Evolutionary conservation across 2,797 vertebrate species (phyloP).

Genomic region (Diceros bicornis): DNA sequence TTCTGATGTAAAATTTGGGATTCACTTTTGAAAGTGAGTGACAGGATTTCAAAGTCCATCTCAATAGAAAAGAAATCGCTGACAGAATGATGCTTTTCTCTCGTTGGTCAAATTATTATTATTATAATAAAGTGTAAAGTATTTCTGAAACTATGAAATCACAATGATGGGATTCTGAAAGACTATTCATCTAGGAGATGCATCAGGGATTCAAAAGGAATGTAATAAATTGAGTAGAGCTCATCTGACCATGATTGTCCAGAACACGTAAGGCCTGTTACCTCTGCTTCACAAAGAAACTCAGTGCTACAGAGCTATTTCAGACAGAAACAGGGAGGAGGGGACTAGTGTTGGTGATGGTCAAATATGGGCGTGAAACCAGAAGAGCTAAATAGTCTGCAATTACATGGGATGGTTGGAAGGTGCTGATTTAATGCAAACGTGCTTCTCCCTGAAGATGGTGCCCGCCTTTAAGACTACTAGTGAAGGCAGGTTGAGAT

Average conservation of each 20-base stretch:
- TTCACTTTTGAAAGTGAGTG: constrained; percentile 61
- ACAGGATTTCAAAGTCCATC: constrained; percentile 50
- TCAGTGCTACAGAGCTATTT: background rate
- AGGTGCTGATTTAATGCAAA: background rate
- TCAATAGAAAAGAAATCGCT: constrained; percentile 54
- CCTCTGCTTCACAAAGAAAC: background rate
- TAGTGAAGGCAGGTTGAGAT: background rate
- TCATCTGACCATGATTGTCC: background rate
- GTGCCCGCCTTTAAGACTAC: background rate
- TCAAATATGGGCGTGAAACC: background rate
- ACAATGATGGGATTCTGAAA: constrained; percentile 45
- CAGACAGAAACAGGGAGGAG: background rate
- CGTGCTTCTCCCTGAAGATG: background rate
- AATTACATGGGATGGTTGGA: background rate
- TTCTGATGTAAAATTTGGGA: constrained; percentile 45
- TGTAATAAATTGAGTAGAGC: background rate
- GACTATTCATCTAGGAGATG: background rate
- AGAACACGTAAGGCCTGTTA: background rate
- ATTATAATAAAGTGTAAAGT: constrained; percentile 10
- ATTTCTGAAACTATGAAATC: constrained; percentile 70
- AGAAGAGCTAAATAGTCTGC: background rate
- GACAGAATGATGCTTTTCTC: constrained; percentile 28
- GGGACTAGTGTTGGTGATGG: background rate
- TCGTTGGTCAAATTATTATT: constrained; percentile 55
- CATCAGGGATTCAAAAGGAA: background rate